Evolutionary conservation across 2,113 vertebrate species (phyloP), one percentile per base, ranked within the genome.

Genomic region (Hippolais icterina): DNA sequence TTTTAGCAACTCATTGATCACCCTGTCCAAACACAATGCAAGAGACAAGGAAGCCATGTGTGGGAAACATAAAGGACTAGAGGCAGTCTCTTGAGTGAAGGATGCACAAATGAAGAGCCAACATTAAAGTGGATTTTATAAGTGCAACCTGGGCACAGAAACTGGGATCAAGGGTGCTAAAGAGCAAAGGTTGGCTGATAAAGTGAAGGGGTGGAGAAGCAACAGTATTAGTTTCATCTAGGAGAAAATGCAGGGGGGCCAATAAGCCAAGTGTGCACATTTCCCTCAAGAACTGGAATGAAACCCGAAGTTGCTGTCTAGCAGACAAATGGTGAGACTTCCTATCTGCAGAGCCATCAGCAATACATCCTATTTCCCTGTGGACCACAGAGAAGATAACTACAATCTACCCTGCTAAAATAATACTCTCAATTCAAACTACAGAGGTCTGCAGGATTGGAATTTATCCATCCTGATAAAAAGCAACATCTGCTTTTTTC

Each of bases 391-490:
- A 87, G 15, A 69, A 90, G 88, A 83, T 74, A 92, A 83, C 90
- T 92, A 52, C 37, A 69, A 42, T 50, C 27, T 83, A 29, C 21
- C 13, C 71, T 64, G 59, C 27, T 95, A 61, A 90, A 90, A 92
- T 53, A 87, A 76, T 50, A 57, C n/a, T 57, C 46, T 71, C 72
- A 89, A 71, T n/a, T 81, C 81, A 83, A 87, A 82, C 63, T 85
- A 49, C 49, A 86, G 41, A 90, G 65, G 9, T 76, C 66, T 91
- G 71, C 8, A 88, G 88, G 22, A 74, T 54, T 96, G 90, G 79
- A 93, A 83, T 29, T 81, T 83, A 70, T 77, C 80, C 88, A 92
- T 44, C 71, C 68, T 63, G 92, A 94, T 81, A 89, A 94, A 92
- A 64, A 93, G 81, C 60, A 94, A 78, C 74, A 96, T 86, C 79